phyloP scores from a whole-genome alignment of 2,888 invertebrate genomes.

The Pammene aurita region DNA sequence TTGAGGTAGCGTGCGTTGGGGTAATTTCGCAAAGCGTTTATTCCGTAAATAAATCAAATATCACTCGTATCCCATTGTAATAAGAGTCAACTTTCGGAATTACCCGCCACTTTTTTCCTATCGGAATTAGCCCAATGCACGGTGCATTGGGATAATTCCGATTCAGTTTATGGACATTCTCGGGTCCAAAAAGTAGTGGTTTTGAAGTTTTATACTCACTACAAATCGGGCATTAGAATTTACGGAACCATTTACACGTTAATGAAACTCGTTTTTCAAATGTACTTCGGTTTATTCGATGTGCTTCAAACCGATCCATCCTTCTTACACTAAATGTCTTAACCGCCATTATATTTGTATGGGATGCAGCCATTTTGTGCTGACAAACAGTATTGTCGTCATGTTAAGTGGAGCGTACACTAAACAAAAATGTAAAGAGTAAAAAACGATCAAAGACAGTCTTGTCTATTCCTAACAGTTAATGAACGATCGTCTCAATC shows the following conservation, averaged over 20 bases:
- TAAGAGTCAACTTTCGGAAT: too few species aligned
- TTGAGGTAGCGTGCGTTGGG: too few species aligned
- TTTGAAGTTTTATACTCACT: too few species aligned
- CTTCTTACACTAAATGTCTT: neutral
- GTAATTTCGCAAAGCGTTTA: too few species aligned
- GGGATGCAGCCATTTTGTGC: neutral
- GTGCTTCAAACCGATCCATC: constrained; percentile 9
- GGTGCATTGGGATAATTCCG: too few species aligned
- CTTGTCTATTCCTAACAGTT: neutral
- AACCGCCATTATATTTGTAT: constrained; percentile 17
- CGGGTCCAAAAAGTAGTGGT: too few species aligned
- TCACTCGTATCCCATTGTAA: too few species aligned
- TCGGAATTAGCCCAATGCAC: too few species aligned
- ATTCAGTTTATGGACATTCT: too few species aligned
- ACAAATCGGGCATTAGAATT: neutral
- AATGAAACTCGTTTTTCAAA: constrained; percentile 14
- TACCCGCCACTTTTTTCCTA: too few species aligned
- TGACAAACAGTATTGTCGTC: constrained; percentile 32
- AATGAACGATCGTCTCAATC: neutral
- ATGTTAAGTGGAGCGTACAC: constrained; percentile 40
- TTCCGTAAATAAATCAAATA: too few species aligned
- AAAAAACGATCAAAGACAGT: constrained; percentile 27
- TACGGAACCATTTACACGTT: constrained; percentile 22
- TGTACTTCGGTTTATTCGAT: constrained; percentile 20
- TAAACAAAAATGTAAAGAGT: constrained; percentile 40